Evolutionary conservation across 2,888 invertebrate species (phyloP).

Genomic region (Cantharis lateralis): DNA sequence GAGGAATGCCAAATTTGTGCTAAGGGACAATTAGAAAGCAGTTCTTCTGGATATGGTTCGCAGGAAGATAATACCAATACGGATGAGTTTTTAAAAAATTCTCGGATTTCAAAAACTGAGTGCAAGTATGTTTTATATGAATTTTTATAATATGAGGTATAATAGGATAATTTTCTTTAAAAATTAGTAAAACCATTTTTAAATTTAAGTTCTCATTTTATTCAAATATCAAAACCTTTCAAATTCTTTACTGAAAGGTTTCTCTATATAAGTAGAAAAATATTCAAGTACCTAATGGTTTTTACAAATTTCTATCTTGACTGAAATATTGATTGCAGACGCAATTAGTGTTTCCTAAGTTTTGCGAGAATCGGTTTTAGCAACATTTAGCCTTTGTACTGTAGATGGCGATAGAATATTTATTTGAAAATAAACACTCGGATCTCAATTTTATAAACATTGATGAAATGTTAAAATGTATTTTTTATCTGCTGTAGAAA

Average conservation of each 20-base stretch:
- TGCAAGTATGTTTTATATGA: constrained; percentile 48
- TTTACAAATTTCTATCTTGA: background rate
- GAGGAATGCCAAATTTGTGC: constrained; percentile 21
- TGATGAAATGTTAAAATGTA: no score
- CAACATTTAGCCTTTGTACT: background rate
- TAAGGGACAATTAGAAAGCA: background rate
- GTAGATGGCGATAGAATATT: background rate
- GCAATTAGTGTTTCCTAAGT: background rate
- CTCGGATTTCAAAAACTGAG: constrained; percentile 43
- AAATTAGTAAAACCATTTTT: no score
- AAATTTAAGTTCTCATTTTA: background rate
- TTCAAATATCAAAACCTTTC: background rate
- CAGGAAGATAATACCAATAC: constrained; percentile 34
- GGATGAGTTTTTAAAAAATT: constrained; percentile 35
- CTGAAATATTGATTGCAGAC: background rate
- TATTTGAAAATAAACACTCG: background rate
- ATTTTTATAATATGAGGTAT: no score
- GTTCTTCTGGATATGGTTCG: constrained; percentile 16
- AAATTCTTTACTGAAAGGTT: background rate
- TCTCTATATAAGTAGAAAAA: background rate
- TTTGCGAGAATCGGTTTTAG: background rate
- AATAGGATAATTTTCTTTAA: no score
- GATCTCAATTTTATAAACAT: background rate
- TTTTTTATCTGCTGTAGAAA: no score
- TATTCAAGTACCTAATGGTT: background rate